These are phyloP conservation scores for Plebejus argus DNA, from an alignment of 2,888 invertebrate species.

Conservation along the genomic window DNA sequence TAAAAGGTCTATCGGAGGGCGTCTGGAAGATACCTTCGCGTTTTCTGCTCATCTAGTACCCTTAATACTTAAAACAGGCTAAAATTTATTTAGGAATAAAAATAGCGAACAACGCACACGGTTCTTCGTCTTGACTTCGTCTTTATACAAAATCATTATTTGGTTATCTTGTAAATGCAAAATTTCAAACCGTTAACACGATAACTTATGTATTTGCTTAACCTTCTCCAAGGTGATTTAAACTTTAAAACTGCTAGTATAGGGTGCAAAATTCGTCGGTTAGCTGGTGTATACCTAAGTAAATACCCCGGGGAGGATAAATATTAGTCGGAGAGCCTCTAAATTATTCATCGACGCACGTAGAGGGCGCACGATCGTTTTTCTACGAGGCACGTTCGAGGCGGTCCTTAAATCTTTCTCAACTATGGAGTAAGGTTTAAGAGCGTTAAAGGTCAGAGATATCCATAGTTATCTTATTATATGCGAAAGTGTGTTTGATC, in stretches of 20 bases:
- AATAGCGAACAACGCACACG: too few relatives aligned
- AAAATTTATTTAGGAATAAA: neutral
- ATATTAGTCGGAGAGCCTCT: conserved; percentile 39
- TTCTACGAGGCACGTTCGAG: conserved; percentile 35
- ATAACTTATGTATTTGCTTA: conserved; percentile 10
- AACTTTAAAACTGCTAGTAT: neutral
- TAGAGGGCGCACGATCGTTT: conserved; percentile 44
- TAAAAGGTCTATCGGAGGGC: neutral
- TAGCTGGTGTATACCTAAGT: conserved; percentile 1
- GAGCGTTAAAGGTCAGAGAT: neutral
- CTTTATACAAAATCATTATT: too few relatives aligned
- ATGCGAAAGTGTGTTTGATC: too few relatives aligned
- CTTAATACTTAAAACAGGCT: neutral
- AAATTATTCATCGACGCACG: conserved; percentile 48
- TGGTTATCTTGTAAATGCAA: neutral
- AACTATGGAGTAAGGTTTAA: neutral
- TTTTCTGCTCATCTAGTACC: neutral
- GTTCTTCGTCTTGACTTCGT: too few relatives aligned
- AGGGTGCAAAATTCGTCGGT: neutral
- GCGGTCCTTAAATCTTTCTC: neutral
- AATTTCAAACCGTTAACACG: conserved; percentile 15
- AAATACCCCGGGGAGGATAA: conserved; percentile 19
- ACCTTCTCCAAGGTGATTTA: neutral
- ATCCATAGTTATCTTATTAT: neutral
- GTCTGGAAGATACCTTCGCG: neutral